Percentiles rank a stretch among this genome's conserved stretches.
Evolutionary conservation across 2,113 vertebrate genomes (phyloP).

Genomic region (Melanocharis versteri): DNA sequence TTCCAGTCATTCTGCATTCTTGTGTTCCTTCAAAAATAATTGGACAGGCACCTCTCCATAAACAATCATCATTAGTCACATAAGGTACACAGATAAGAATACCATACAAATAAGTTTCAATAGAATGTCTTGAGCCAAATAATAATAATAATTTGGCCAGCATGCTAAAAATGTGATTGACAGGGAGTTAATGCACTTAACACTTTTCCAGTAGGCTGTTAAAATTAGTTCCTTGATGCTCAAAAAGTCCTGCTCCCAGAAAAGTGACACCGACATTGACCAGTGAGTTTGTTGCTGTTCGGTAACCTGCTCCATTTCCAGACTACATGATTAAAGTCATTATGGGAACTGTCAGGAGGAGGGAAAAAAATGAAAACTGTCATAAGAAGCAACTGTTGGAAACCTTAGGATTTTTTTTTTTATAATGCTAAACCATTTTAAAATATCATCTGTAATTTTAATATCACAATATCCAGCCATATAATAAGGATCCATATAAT

Average conservation of each 20-base stretch:
- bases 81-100: slow-evolving; percentile 76
- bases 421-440: slow-evolving; percentile 64
- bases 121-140: slow-evolving; percentile 75
- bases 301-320: slow-evolving; percentile 74
- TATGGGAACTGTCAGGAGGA: slow-evolving; percentile 78
- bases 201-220: slow-evolving; percentile 77
- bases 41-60: slow-evolving; percentile 95
- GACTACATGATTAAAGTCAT: slow-evolving; percentile 83
- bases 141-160: slow-evolving; percentile 75
- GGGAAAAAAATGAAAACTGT: slow-evolving; percentile 74
- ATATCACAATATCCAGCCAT: slow-evolving; percentile 44
- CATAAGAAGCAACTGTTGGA: slow-evolving; percentile 71
- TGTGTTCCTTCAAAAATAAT: slow-evolving; percentile 99
- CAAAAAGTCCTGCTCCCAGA: slow-evolving; percentile 77
- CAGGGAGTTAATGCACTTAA: slow-evolving; percentile 82
- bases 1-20: slow-evolving; percentile 99
- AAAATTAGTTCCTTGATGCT: slow-evolving; percentile 76
- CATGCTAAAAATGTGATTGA: slow-evolving; percentile 76
- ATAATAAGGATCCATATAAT: slow-evolving; percentile 21
- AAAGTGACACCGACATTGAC: slow-evolving; percentile 82
- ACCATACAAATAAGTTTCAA: slow-evolving; percentile 79
- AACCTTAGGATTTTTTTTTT: slow-evolving; percentile 48
- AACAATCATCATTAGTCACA: slow-evolving; percentile 87
- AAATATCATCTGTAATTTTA: slow-evolving; percentile 62
- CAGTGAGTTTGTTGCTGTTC: slow-evolving; percentile 79